These are phyloP conservation scores for Melanaphis sacchari DNA, from an alignment of 1,140 invertebrate species.

Conservation along the genomic window DNA sequence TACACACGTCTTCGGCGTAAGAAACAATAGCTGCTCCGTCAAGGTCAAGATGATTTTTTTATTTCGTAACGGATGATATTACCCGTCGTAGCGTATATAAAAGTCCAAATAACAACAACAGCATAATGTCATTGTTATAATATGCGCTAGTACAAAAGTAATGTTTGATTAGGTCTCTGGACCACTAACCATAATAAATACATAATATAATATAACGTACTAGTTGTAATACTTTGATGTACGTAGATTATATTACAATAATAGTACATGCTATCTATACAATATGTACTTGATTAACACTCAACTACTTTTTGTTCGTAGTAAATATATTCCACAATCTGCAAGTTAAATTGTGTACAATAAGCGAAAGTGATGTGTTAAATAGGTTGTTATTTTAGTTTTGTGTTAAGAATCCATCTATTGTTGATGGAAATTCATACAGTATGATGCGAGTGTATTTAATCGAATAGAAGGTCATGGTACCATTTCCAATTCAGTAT, in stretches of 20 bases:
- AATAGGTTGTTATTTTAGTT: neutral
- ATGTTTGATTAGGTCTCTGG: neutral
- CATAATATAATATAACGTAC: neutral
- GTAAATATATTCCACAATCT: neutral
- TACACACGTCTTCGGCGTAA: neutral
- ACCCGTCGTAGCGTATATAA: neutral
- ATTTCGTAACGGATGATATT: neutral
- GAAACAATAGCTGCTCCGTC: neutral
- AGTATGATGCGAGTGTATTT: neutral
- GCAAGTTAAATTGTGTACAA: neutral
- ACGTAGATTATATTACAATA: neutral
- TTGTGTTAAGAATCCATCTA: neutral
- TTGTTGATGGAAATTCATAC: neutral
- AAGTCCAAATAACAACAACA: slow-evolving; percentile 33
- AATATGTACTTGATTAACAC: neutral
- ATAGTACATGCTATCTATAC: neutral
- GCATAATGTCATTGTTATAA: neutral
- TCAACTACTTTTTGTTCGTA: neutral
- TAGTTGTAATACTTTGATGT: neutral
- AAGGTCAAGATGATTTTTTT: slow-evolving; percentile 39
- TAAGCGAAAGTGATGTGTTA: neutral
- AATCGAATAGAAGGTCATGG: neutral
- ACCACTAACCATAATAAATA: neutral
- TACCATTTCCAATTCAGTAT: neutral
- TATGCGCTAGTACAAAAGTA: neutral